These are phyloP conservation scores for Eilema depressum DNA, from an alignment of 2,888 invertebrate genomes.

Conservation along the genomic window DNA sequence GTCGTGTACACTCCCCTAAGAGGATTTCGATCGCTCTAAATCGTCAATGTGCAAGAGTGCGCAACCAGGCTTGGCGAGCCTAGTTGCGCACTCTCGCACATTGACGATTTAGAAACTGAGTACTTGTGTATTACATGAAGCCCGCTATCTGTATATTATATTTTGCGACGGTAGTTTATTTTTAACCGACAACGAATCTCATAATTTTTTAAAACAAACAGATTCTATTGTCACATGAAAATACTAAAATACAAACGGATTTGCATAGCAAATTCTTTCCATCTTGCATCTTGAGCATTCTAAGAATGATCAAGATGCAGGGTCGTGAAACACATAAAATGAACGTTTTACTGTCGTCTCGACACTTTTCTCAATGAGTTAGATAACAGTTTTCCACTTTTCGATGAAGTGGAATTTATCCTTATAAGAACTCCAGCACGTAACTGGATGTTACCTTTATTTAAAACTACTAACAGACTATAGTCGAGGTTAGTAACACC, in stretches of 20 bases:
- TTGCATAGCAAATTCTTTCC: conserved; percentile 79
- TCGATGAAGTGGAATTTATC: conserved; percentile 27
- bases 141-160: neutral
- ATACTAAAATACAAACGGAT: conserved; percentile 56
- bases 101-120: neutral
- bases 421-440: conserved; percentile 22
- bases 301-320: conserved; percentile 56
- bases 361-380: conserved; percentile 9
- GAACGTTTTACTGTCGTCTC: conserved; percentile 24
- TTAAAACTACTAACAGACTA: conserved; percentile 28
- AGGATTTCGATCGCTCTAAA: neutral
- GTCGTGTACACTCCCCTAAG: neutral
- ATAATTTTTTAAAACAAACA: conserved; percentile 63
- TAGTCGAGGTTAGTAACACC: conserved; percentile 37
- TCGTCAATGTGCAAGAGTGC: no score
- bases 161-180: conserved; percentile 46
- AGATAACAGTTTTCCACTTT: conserved; percentile 14
- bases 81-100: neutral
- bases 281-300: conserved; percentile 65
- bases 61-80: no score
- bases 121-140: neutral
- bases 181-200: conserved; percentile 80
- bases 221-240: conserved; percentile 62
- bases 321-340: conserved; percentile 25
- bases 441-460: conserved; percentile 40